Percentiles rank a stretch among this genome's conserved stretches.
Evolutionary conservation across 1,140 invertebrate species (phyloP).

Genomic region (Subanguina moxae): DNA sequence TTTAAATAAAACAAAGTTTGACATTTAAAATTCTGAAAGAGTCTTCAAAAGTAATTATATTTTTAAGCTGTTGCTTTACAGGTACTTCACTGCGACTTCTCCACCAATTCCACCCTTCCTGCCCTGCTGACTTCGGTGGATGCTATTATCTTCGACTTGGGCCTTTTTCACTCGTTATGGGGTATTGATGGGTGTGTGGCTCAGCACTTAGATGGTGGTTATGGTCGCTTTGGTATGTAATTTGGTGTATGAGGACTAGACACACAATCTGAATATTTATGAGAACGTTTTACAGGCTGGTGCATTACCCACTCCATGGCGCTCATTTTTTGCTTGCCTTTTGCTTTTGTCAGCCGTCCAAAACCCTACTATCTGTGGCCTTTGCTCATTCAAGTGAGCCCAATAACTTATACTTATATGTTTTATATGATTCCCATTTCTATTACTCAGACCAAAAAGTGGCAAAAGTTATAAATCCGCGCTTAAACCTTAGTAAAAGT

Average conservation of each 20-base stretch:
- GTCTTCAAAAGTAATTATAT: slow-evolving; percentile 4
- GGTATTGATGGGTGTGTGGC: slow-evolving; percentile 55
- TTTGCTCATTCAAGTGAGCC: slow-evolving; percentile 48
- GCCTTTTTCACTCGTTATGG: slow-evolving; percentile 54
- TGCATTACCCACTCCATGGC: slow-evolving; percentile 50
- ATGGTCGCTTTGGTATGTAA: slow-evolving; percentile 26
- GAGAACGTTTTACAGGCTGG: no score
- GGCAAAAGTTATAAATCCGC: no score
- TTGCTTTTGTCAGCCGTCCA: slow-evolving; percentile 50
- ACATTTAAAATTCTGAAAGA: neutral
- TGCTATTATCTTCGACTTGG: slow-evolving; percentile 45
- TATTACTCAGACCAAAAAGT: no score
- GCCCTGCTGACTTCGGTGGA: slow-evolving; percentile 45
- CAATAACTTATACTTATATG: no score
- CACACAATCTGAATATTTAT: slow-evolving; percentile 10
- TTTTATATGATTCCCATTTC: no score
- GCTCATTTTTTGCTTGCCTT: slow-evolving; percentile 46
- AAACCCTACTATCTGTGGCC: slow-evolving; percentile 50
- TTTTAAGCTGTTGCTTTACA: slow-evolving; percentile 23
- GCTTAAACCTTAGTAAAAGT: no score
- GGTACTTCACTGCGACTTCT: slow-evolving; percentile 53
- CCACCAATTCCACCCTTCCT: slow-evolving; percentile 40
- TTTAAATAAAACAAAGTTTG: neutral
- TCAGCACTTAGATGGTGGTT: slow-evolving; percentile 54
- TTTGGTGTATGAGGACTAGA: neutral